Evolutionary conservation across 2,113 vertebrate genomes (phyloP), one percentile per base, ranked within the genome.

Genomic region (Sclerurus mexicanus): DNA sequence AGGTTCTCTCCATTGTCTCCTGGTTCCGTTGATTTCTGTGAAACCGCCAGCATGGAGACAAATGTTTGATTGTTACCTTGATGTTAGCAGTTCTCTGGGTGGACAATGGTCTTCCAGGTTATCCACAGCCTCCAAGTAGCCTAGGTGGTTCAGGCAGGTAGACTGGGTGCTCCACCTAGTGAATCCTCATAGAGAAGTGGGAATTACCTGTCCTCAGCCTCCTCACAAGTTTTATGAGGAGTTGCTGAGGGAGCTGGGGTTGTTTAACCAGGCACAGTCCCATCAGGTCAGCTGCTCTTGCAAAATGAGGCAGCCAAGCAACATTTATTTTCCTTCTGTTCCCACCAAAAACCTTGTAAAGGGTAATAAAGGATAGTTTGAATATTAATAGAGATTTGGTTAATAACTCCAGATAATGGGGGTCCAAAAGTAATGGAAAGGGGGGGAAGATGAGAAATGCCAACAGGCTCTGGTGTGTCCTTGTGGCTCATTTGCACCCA

Each of bases 401-500:
- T 39, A 23, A 31, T 40, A 44, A 78, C 40, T 50, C 39, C 13
- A 30, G 42, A n/a, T 63, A 62, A 53, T 28, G 20, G 17, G 20
- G 7, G 52, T 74, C 33, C 33, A 35, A 30, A 64, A 31, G 7
- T 30, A 30, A 10, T 30, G 56, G 35, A 15, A 58, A 60, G 31
- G 21, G 28, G 28, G n/a, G 8, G 30, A 31, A 37, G 42, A 33
- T 47, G 47, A 55, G 40, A 71, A 33, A 12, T 21, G 42, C 19
- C 17, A 46, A 7, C 4, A 52, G 49, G 33, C 3, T 11, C n/a
- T 44, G 53, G 30, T 6, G 23, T 50, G 23, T 49, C 37, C 49
- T 9, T 27, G 33, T 76, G 46, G 37, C 63, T 85, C 0, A 0
- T 76, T 19, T 66, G 40, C 22, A 30, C 4, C 31, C 28, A 6